Evolutionary conservation across 2,113 vertebrate genomes (phyloP), one percentile per base, ranked within the genome.

Genomic region (Theristicus caerulescens): DNA sequence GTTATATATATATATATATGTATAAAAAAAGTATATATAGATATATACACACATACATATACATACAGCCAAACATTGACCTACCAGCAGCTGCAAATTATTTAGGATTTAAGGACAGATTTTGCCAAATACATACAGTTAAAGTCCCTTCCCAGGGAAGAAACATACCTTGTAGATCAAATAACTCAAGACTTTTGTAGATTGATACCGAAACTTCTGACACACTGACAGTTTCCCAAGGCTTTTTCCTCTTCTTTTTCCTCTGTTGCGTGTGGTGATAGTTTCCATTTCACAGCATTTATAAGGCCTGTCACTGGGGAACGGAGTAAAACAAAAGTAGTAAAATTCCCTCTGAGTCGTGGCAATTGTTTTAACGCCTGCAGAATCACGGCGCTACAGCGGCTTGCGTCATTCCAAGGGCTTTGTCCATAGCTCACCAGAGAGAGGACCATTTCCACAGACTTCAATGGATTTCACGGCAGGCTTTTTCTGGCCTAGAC

Each of bases 211-310:
- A 76, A 86, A 57, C 46, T 78, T 64, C 57, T 80, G 85, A 52
- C 16, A 15, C 22, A 91, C 85, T 59, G 4, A 46, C 17, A 34
- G 16, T 88, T 92, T 93, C 58, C 86, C 16, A 16, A 58, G 32
- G 31, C 7, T 59, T 64, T 76, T 87, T 49, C 76, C 18, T 58
- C 29, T 25, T 44, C 17, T 69, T 52, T 76, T 85, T 78, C 42
- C 40, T 51, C 25, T 69, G 13, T 42, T 69, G 31, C 32, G 25
- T 20, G 82, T 44, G 64, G 59, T 27, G 40, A 73, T 51, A 66
- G 64, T 81, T 90, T 65, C 66, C 73, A 2, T 93, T 94, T 81
- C 38, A 40, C 26, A 58, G 42, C 71, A 64, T 85, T 94, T 83
- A 4, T 32, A 70, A 74, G 38, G 29, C n/a, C 29, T 55, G 2